Percentiles rank a stretch among this genome's conserved stretches.
Conservation (phyloP, 2,797 vertebrate species). For the Allobates femoralis region DNA sequence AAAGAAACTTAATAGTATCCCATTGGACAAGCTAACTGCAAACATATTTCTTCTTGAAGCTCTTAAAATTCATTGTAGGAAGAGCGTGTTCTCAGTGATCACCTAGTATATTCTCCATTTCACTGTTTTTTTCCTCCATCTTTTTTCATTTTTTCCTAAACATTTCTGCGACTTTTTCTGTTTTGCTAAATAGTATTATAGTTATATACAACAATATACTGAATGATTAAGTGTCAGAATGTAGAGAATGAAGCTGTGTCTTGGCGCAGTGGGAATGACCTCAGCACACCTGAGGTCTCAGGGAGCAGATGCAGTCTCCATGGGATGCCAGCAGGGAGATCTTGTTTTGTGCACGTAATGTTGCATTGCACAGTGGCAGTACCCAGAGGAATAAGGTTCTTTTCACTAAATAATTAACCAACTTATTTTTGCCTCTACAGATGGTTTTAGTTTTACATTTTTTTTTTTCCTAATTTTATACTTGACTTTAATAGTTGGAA, state of each 20-base stretch:
- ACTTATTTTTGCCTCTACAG: neutral
- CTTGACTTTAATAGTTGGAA: too few relatives aligned
- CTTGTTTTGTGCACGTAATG: neutral
- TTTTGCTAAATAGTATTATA: neutral
- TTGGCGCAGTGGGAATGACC: neutral
- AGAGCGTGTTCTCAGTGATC: neutral
- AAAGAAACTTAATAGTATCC: too few relatives aligned
- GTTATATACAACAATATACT: neutral
- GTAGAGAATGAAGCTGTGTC: neutral
- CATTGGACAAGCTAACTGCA: too few relatives aligned
- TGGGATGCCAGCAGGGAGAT: slow-evolving; percentile 34
- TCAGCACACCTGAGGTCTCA: slow-evolving; percentile 6
- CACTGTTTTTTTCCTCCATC: neutral
- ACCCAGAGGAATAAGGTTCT: slow-evolving; percentile 1
- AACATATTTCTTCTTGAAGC: too few relatives aligned
- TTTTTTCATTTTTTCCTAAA: neutral
- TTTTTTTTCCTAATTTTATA: neutral
- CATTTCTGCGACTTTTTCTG: neutral
- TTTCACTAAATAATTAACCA: slow-evolving; percentile 22
- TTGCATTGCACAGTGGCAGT: neutral
- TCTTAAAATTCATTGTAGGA: neutral
- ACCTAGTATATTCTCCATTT: neutral
- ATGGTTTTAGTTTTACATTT: neutral
- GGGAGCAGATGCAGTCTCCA: slow-evolving; percentile 28
- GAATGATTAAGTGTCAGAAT: neutral